Conservation (phyloP, 1,140 invertebrate genomes). For the Drosophila lacertosa region DNA sequence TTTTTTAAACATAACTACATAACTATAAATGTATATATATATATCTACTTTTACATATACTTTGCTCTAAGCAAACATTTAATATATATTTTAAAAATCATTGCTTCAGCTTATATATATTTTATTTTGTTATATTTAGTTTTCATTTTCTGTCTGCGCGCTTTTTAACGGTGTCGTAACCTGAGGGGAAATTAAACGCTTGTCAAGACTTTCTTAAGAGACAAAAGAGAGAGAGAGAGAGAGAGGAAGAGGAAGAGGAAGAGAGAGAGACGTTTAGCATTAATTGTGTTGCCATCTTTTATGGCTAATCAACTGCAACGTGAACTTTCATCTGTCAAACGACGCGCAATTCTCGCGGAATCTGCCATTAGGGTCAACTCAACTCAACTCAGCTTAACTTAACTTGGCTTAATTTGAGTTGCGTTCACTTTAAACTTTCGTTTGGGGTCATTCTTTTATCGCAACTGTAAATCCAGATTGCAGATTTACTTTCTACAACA, state of each 20-base stretch:
- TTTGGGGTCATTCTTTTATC: slow-evolving; percentile 30
- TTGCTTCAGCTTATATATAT: not conserved
- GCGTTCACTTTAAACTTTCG: slow-evolving; percentile 39
- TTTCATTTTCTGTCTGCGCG: slow-evolving; percentile 5
- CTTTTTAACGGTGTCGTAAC: not conserved
- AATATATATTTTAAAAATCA: not conserved
- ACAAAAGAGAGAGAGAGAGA: too few species aligned
- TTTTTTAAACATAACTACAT: too few species aligned
- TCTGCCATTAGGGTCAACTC: slow-evolving; percentile 60
- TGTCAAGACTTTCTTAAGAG: slow-evolving; percentile 6
- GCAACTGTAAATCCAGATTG: not conserved
- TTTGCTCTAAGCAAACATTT: too few species aligned
- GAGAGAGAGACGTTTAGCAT: not conserved
- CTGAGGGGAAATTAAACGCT: not conserved
- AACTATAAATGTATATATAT: too few species aligned
- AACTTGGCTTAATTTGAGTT: too few species aligned
- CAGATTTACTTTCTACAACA: slow-evolving; percentile 42
- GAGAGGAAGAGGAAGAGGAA: too few species aligned
- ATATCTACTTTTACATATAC: too few species aligned
- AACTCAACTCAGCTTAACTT: too few species aligned
- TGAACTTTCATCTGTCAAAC: slow-evolving; percentile 52
- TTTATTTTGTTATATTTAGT: not conserved
- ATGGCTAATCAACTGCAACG: slow-evolving; percentile 44
- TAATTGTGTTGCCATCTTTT: slow-evolving; percentile 32
- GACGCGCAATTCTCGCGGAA: slow-evolving; percentile 23